phyloP scores from a whole-genome alignment of 2,113 vertebrate species.

The Paraplagusia blochii region DNA sequence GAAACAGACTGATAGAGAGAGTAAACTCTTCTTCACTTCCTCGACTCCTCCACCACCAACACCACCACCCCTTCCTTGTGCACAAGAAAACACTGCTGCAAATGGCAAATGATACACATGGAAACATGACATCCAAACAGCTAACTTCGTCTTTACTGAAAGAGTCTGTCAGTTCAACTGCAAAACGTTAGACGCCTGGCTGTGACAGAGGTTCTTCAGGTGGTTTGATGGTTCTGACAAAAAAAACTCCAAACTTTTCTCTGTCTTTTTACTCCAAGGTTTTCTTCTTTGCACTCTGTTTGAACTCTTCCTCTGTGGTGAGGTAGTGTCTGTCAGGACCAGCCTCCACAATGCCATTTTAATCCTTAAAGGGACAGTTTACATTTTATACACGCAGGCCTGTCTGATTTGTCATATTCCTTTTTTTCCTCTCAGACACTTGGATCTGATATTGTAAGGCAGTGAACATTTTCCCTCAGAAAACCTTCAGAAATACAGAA shows the following conservation, averaged over 20 bases:
- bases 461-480: no score
- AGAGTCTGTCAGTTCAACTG: conserved; percentile 5
- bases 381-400: conserved; percentile 10
- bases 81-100: conserved; percentile 36
- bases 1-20: conserved; percentile 81
- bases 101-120: conserved; percentile 31
- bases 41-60: background rate
- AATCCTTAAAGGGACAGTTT: conserved; percentile 23
- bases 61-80: conserved; percentile 28
- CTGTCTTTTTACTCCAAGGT: conserved; percentile 17
- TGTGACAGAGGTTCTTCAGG: conserved; percentile 30
- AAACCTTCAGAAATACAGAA: no score
- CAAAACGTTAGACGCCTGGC: conserved; percentile 28
- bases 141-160: background rate
- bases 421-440: conserved; percentile 4
- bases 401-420: conserved; percentile 6
- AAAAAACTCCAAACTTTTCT: conserved; percentile 8
- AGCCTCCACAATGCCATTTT: background rate
- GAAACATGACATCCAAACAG: conserved; percentile 15
- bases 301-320: conserved; percentile 43
- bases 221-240: conserved; percentile 25
- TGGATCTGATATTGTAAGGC: no score
- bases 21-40: conserved; percentile 6
- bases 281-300: conserved; percentile 49
- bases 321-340: conserved; percentile 11